Evolutionary conservation across 1,140 invertebrate species (phyloP), one percentile per base, ranked within the genome.

Genomic region (Lepidurus arcticus): DNA sequence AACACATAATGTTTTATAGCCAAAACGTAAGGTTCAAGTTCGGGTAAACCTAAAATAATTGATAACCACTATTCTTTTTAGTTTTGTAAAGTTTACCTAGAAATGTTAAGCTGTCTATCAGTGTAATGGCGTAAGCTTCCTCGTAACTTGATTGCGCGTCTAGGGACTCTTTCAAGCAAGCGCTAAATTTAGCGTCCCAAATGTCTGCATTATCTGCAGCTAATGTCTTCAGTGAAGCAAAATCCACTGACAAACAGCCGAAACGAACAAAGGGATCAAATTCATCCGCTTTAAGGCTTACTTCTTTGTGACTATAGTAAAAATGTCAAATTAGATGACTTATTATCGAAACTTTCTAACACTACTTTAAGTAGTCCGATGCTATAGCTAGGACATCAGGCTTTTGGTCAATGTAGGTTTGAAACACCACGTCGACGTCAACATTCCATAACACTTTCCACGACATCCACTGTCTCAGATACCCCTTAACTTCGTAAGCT

Each of bases 1-100:
- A 76, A 76, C 26, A 76, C 45, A 13, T 45, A 21, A 45, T 21
- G 65, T 47, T 45, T 76, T 43, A 65, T 53, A 45, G 65, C 76
- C n/a, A 75, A 7, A 7, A 10, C 34, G 6, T 42, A 24, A 10
- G 74, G 21, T 75, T 75, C 42, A 75, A 75, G 9, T 42, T 75
- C 42, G 24, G 34, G 21, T 16, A 9, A 10, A 75, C 7, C 34
- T 42, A 75, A 44, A 26, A 42, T 42, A 42, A 16, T 75, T 13
- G 7, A 44, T 10, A 75, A 75, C 13, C 7, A 11, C 11, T 16
- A 42, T 16, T 21, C 13, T n/a, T 7, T n/a, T n/a, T n/a, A 0
- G 34, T 42, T 75, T 16, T 13, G 7, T 44, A n/a, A 13, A 24
- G n/a, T 75, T 44, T 44, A 26, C 75, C 47, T 9, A 76, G 21